A percentile compares a stretch with the other conserved stretches of the same genome.
Evolutionary conservation across 2,888 invertebrate species (phyloP).

Genomic region (Sinopyrophorus schimmeli): DNA sequence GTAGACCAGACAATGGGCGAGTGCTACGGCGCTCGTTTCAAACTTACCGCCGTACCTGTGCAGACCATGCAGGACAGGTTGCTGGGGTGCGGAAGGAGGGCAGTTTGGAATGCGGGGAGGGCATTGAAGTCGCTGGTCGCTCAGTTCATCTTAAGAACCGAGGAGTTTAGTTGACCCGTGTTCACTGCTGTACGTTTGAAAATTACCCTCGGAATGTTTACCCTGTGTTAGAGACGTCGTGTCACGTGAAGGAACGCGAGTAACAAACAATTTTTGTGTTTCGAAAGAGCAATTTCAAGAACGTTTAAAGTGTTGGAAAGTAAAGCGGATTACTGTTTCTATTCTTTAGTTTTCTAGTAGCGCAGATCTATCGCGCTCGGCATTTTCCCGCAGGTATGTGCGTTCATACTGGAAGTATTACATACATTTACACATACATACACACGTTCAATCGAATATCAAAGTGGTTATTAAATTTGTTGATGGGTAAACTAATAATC

Average conservation of each 20-base stretch:
- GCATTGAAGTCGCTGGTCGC: constrained; percentile 49
- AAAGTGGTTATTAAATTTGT: too few relatives aligned
- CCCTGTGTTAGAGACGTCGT: constrained; percentile 18
- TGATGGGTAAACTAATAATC: constrained; percentile 29
- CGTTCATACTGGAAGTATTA: constrained; percentile 30
- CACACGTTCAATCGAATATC: too few relatives aligned
- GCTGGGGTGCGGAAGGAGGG: constrained; percentile 51
- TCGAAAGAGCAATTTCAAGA: too few relatives aligned
- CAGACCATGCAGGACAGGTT: constrained; percentile 46
- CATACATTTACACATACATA: too few relatives aligned
- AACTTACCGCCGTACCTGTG: constrained; percentile 50
- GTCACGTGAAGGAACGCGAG: constrained; percentile 10
- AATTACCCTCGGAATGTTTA: constrained; percentile 16
- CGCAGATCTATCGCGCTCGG: constrained; percentile 35
- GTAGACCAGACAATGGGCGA: constrained; percentile 51
- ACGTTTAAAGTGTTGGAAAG: constrained; percentile 9
- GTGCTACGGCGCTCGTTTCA: constrained; percentile 42
- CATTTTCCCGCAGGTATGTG: constrained; percentile 45
- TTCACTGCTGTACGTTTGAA: constrained; percentile 15
- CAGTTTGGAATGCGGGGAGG: constrained; percentile 55
- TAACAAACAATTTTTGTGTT: too few relatives aligned
- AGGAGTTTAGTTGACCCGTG: constrained; percentile 40
- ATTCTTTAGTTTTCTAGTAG: constrained; percentile 41
- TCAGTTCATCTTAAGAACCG: constrained; percentile 53
- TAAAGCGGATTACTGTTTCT: constrained; percentile 32